phyloP scores from a whole-genome alignment of 2,888 invertebrate genomes.

The Scaptomyza reducta region DNA sequence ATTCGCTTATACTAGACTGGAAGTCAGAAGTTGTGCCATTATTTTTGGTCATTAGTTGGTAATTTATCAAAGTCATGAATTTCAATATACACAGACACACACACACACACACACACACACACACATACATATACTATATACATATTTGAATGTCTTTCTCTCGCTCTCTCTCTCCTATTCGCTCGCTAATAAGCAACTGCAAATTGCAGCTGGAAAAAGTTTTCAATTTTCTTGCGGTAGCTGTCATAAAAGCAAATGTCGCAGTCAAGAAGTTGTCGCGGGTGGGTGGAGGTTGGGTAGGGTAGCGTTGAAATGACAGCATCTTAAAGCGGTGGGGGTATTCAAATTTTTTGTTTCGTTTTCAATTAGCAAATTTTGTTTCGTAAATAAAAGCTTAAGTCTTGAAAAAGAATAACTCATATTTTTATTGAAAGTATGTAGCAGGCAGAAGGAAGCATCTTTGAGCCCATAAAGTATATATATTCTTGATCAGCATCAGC shows the following conservation, averaged over 20 bases:
- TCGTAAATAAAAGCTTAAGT: constrained; percentile 27
- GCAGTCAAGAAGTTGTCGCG: constrained; percentile 18
- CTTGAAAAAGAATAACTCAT: constrained; percentile 6
- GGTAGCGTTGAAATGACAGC: no score
- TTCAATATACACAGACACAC: not conserved
- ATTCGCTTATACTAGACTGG: constrained; percentile 49
- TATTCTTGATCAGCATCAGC: no score
- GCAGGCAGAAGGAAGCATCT: no score
- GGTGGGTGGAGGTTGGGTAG: not conserved
- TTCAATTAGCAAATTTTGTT: constrained; percentile 56
- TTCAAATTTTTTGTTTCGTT: constrained; percentile 38
- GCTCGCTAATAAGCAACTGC: constrained; percentile 37
- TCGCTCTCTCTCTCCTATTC: not conserved
- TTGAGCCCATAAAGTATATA: no score
- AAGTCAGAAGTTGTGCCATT: constrained; percentile 70
- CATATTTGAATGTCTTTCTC: constrained; percentile 43
- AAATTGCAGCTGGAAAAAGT: constrained; percentile 66
- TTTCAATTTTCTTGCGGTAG: constrained; percentile 48
- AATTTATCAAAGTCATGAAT: constrained; percentile 80
- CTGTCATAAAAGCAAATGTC: constrained; percentile 57
- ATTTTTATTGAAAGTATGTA: no score
- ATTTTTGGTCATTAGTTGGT: constrained; percentile 73
- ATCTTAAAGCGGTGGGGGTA: constrained; percentile 1
- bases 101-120: no score
- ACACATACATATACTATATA: not conserved